Conservation (phyloP, 2,113 vertebrate genomes). For the Protobothrops flavoviridis region DNA sequence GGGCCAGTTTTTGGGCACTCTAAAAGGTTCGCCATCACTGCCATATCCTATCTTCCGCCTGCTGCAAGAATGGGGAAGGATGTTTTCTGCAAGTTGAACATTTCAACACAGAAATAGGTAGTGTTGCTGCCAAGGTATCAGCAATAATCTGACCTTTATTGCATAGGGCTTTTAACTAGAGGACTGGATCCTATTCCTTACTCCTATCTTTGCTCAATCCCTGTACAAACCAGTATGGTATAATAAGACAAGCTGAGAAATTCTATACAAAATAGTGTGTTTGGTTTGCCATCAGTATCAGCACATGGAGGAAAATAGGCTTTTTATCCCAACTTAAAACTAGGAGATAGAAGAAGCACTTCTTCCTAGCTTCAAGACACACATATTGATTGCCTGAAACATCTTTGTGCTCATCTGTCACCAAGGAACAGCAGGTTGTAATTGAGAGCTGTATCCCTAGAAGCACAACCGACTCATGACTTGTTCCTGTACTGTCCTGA, state of each 20-base stretch:
- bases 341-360: neutral
- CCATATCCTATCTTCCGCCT: neutral
- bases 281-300: neutral
- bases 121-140: neutral
- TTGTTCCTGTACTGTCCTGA: neutral
- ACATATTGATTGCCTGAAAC: neutral
- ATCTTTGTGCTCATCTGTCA: neutral
- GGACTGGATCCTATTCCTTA: neutral
- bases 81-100: neutral
- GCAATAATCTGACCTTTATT: neutral
- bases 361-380: neutral
- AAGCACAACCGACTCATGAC: neutral
- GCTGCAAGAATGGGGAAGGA: neutral
- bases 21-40: too few species aligned
- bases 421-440: neutral
- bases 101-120: neutral
- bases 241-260: neutral
- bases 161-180: neutral
- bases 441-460: neutral
- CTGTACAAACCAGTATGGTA: neutral
- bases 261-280: neutral
- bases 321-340: neutral
- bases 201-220: neutral
- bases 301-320: neutral
- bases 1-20: too few species aligned